Conservation (phyloP, 2,797 vertebrate species). For the Pteronotus mesoamericanus region DNA sequence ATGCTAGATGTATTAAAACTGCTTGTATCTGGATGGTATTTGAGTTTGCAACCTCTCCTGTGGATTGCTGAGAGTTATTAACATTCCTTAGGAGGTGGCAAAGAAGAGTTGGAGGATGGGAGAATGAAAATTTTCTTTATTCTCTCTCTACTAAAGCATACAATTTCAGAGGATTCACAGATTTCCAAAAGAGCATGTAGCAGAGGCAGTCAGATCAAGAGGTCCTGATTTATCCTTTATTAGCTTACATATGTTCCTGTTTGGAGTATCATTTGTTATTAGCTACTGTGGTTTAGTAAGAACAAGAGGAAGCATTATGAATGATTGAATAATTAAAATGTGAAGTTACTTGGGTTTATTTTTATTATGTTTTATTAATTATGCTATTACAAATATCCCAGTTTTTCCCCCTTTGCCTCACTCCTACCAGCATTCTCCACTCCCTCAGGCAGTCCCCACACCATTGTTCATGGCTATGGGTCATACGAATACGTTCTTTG, state of each 20-base stretch:
- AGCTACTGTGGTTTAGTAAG: background rate
- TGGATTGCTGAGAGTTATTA: background rate
- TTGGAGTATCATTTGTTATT: background rate
- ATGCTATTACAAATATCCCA: no score
- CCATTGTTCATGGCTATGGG: no score
- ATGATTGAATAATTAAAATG: background rate
- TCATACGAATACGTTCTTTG: no score
- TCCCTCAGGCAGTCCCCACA: no score
- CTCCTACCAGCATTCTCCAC: no score
- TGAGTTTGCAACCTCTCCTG: background rate
- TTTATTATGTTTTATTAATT: no score
- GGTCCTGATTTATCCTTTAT: background rate
- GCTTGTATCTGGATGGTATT: background rate
- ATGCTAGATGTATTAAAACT: background rate
- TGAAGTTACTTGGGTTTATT: background rate
- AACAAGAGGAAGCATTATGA: background rate
- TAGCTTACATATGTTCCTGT: background rate
- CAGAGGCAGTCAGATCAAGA: background rate
- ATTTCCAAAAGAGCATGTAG: background rate
- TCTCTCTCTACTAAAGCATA: background rate
- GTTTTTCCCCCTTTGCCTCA: no score
- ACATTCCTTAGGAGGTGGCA: background rate
- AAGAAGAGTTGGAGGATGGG: background rate
- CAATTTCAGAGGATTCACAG: background rate
- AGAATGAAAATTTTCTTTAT: background rate